Conservation (phyloP, 2,113 vertebrate genomes). For the Castor canadensis region DNA sequence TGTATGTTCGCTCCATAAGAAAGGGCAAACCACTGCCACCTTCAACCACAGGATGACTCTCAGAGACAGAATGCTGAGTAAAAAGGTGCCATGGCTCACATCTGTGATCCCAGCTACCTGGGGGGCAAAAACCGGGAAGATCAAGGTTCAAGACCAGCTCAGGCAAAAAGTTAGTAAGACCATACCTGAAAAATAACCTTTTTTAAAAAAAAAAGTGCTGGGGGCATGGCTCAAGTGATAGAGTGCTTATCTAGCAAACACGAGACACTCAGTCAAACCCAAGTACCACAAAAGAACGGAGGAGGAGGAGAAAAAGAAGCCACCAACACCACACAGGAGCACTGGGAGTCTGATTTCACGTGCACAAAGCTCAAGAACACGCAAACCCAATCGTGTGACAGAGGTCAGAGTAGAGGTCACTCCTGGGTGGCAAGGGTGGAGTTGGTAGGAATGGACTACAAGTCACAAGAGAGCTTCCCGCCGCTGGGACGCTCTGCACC, state of each 20-base stretch:
- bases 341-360: background rate
- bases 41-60: rapidly evolving
- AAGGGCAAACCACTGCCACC: rapidly evolving
- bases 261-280: background rate
- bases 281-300: background rate
- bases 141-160: too few species aligned
- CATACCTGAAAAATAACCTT: too few species aligned
- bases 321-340: too few species aligned
- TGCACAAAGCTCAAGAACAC: background rate
- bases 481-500: background rate
- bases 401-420: background rate
- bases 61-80: rapidly evolving
- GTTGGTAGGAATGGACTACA: background rate
- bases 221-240: background rate
- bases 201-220: too few species aligned
- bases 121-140: too few species aligned
- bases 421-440: rapidly evolving
- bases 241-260: background rate
- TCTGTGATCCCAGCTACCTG: too few species aligned
- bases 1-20: background rate
- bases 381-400: too few species aligned
- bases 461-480: rapidly evolving
- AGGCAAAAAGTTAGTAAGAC: too few species aligned
- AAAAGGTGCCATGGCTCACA: too few species aligned
- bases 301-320: background rate